Evolutionary conservation across 1,140 invertebrate species (phyloP).

Genomic region (Polypedilum pembai): DNA sequence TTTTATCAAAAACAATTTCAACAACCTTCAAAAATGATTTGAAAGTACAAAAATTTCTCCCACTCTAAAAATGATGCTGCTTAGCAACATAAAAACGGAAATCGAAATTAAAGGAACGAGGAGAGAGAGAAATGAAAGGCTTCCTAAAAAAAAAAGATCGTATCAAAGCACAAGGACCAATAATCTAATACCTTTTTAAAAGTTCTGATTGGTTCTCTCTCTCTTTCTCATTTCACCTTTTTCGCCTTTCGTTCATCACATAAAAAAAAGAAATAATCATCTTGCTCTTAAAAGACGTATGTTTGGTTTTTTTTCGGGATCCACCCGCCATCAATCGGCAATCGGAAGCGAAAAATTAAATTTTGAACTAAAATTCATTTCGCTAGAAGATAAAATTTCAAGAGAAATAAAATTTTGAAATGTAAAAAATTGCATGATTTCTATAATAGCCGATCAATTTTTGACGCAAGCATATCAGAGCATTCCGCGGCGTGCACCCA

Average conservation of each 20-base stretch:
- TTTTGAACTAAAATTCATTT: slow-evolving; percentile 2
- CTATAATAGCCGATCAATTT: slow-evolving; percentile 26
- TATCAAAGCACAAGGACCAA: slow-evolving; percentile 27
- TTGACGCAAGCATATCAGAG: slow-evolving; percentile 13
- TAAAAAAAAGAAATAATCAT: background rate
- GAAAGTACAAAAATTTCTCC: too few species aligned
- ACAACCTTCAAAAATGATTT: too few species aligned
- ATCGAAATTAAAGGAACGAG: background rate
- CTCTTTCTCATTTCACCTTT: too few species aligned
- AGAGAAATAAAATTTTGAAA: background rate
- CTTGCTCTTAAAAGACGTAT: background rate
- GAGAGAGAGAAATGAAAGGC: slow-evolving; percentile 20
- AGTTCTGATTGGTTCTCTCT: slow-evolving; percentile 11
- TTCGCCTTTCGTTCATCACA: background rate
- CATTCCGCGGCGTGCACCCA: background rate
- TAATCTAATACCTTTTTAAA: slow-evolving; percentile 23
- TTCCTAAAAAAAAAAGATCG: slow-evolving; percentile 23
- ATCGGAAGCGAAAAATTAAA: slow-evolving; percentile 1
- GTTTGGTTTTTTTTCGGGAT: background rate
- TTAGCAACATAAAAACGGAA: too few species aligned
- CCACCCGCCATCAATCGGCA: background rate
- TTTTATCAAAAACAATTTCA: too few species aligned
- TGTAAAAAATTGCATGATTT: slow-evolving; percentile 23
- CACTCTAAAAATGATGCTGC: too few species aligned
- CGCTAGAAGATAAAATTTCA: background rate